These are phyloP conservation scores for Spodoptera exigua DNA, from an alignment of 2,888 invertebrate species.

Conservation along the genomic window DNA sequence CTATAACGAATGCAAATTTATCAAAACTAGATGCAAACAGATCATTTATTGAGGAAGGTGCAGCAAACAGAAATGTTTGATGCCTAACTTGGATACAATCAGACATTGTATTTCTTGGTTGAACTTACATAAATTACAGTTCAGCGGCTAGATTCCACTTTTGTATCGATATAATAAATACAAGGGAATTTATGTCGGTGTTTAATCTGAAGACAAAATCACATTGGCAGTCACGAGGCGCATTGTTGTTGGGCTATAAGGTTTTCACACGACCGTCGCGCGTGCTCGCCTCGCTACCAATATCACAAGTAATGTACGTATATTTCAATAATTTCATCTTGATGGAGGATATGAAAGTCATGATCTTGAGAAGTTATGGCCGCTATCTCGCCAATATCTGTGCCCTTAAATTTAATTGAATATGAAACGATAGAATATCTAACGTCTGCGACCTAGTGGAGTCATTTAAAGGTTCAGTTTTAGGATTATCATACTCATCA, in stretches of 20 bases:
- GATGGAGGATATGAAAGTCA: slow-evolving; percentile 61
- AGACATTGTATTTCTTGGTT: slow-evolving; percentile 52
- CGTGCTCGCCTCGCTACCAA: slow-evolving; percentile 72
- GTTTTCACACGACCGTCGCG: slow-evolving; percentile 80
- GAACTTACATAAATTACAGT: slow-evolving; percentile 60
- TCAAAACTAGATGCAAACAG: slow-evolving; percentile 15
- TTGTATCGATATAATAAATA: slow-evolving; percentile 83
- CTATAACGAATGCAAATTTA: slow-evolving; percentile 11
- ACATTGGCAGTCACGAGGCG: slow-evolving; percentile 81
- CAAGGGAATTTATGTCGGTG: slow-evolving; percentile 83
- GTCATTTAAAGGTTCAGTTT: not conserved
- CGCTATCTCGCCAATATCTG: slow-evolving; percentile 50
- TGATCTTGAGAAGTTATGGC: slow-evolving; percentile 55
- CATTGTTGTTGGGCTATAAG: slow-evolving; percentile 80
- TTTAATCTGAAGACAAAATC: slow-evolving; percentile 84
- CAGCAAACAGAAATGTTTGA: slow-evolving; percentile 46
- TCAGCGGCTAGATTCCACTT: slow-evolving; percentile 60
- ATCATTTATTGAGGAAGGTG: slow-evolving; percentile 35
- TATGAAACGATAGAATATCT: slow-evolving; percentile 32
- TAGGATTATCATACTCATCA: slow-evolving; percentile 6
- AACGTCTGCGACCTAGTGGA: not conserved
- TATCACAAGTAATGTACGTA: slow-evolving; percentile 70
- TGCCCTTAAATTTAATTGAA: slow-evolving; percentile 47
- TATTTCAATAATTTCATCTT: slow-evolving; percentile 77
- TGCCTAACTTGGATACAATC: slow-evolving; percentile 56